Evolutionary conservation across 2,113 vertebrate genomes (phyloP).

Genomic region (Chrysemys picta): DNA sequence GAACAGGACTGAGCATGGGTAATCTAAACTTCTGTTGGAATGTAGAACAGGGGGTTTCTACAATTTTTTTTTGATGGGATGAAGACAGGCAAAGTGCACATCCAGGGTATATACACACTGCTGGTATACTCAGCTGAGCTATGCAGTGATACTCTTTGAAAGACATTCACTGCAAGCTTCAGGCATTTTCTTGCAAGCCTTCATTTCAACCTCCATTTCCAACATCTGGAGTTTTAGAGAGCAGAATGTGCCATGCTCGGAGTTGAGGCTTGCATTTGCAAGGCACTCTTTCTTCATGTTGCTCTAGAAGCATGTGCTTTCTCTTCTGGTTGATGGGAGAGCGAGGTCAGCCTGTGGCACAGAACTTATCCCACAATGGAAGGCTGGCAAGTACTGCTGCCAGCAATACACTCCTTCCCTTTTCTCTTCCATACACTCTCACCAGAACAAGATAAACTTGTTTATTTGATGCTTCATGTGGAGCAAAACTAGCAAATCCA

Average conservation of each 20-base stretch:
- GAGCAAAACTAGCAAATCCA: slow-evolving; percentile 61
- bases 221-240: neutral
- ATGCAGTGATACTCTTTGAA: neutral
- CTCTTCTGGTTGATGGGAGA: slow-evolving; percentile 46
- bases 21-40: neutral
- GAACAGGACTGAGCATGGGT: neutral
- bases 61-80: neutral
- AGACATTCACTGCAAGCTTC: neutral
- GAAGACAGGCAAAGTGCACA: neutral
- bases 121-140: neutral
- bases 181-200: neutral
- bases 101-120: neutral
- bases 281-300: neutral
- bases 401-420: neutral
- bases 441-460: slow-evolving; percentile 67
- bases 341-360: slow-evolving; percentile 27
- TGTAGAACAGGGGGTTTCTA: neutral
- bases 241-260: neutral
- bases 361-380: neutral
- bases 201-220: neutral
- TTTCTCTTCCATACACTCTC: slow-evolving; percentile 42
- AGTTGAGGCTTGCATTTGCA: neutral
- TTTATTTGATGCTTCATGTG: slow-evolving; percentile 32
- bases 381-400: slow-evolving; percentile 16
- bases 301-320: neutral